These are phyloP conservation scores for Miichthys miiuy DNA, from an alignment of 2,797 vertebrate species.

Conservation along the genomic window DNA sequence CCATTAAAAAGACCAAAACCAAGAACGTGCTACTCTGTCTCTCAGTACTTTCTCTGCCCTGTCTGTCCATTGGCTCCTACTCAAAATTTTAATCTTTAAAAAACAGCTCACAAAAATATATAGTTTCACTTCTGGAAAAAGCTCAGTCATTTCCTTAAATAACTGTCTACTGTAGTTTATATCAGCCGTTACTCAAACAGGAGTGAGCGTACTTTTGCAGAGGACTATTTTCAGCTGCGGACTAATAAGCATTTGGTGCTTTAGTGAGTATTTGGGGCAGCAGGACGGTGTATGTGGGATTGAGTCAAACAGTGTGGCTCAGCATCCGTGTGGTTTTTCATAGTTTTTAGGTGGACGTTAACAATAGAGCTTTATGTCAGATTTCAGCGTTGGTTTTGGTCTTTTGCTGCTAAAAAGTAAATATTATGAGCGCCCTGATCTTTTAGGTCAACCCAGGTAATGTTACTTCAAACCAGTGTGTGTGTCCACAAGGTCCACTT, in stretches of 20 bases:
- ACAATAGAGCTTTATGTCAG: neutral
- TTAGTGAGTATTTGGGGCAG: neutral
- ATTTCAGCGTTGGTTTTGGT: neutral
- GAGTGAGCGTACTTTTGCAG: neutral
- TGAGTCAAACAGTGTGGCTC: neutral
- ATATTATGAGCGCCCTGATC: neutral
- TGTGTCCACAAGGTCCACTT: neutral
- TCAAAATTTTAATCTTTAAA: neutral
- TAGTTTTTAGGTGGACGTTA: neutral
- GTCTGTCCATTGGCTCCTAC: neutral
- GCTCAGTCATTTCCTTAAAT: neutral
- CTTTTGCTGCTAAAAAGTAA: neutral
- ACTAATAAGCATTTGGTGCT: neutral
- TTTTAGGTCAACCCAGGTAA: neutral
- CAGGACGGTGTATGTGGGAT: neutral
- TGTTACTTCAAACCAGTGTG: neutral
- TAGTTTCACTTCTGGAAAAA: neutral
- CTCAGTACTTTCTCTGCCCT: neutral
- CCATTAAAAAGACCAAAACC: neutral
- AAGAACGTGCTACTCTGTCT: neutral
- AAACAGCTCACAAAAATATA: slow-evolving; percentile 4
- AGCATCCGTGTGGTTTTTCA: neutral
- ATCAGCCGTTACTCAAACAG: neutral
- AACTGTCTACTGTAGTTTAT: neutral
- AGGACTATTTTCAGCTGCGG: neutral